Base-by-base conservation (phyloP, 2,113 vertebrate genomes). In the Macroglossus sobrinus region DNA sequence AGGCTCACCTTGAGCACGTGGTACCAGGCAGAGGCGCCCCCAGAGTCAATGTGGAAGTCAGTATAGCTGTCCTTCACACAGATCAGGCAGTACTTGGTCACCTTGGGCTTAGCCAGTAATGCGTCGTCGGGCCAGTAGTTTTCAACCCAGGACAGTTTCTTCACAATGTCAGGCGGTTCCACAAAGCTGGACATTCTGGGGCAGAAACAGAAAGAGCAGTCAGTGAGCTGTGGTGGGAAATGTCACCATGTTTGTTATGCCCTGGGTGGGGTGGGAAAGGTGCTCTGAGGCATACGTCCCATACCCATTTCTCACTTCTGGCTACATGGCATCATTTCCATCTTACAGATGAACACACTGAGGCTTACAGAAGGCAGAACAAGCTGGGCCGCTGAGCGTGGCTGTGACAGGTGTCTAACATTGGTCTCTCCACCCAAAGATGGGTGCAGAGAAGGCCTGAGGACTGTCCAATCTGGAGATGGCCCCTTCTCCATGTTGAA, bases 51-150 rank as follows among this genome's bases (percentile, higher is more conserved):
- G 98, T 99, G 99, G 97, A 99, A 99, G 98, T 99, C 99, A 0
- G 99, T 99, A 97, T 99, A 99, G 98, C 99, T 99, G 98, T 99
- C 99, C 98, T 99, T 99, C 76, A 99, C 99, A 0, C 99, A 99
- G 98, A 99, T 99, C 85, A 99, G 98, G 98, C 99, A 99, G 98
- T 99, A 99, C 98, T 99, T 99, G 93, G 99, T 99, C 97, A 99
- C 99, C 98, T 99, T 99, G 63, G 99, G 99, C 97, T 99, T 99
- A 40, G 99, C 99, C 7, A 99, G 99, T 93, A 99, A 97, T 21
- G 99, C 99, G 3, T 99, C 99, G 0, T 99, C 99, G 1, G 99
- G 99, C 99, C 99, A 99, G 93, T 99, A 99, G 98, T 99, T 99
- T 71, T 99, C 99, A 28, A 99, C 99, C 99, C 99, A 99, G 12